Percentiles rank a stretch among this genome's conserved stretches.
These are phyloP conservation scores for Sepioteuthis lessoniana DNA, from an alignment of 2,888 invertebrate species.

Conservation along the genomic window DNA sequence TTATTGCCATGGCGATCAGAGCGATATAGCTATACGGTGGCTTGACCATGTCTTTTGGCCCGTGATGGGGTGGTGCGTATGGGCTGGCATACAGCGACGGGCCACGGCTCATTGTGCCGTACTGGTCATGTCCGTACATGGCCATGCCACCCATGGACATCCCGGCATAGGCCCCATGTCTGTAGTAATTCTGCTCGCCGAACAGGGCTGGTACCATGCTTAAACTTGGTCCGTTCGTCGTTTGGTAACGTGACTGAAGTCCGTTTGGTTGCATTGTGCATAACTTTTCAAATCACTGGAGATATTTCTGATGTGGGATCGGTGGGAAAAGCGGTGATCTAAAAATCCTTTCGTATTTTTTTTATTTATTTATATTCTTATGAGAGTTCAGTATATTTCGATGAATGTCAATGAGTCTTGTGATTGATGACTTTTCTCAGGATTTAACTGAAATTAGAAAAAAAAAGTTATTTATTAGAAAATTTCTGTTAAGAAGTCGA, in stretches of 20 bases:
- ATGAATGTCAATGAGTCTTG: not conserved
- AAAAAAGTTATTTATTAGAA: not conserved
- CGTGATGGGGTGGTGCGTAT: conserved; percentile 67
- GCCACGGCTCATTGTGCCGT: conserved; percentile 63
- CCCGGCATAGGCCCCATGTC: conserved; percentile 77
- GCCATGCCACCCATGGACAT: conserved; percentile 68
- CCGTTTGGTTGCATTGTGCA: conserved; percentile 70
- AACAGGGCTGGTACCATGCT: conserved; percentile 79
- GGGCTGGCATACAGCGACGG: conserved; percentile 68
- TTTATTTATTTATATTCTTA: not conserved
- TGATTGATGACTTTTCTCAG: too few species aligned
- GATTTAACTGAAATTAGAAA: not conserved
- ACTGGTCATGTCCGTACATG: conserved; percentile 69
- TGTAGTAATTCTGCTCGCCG: conserved; percentile 88
- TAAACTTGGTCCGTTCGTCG: conserved; percentile 61
- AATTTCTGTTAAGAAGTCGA: not conserved
- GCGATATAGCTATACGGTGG: conserved; percentile 98
- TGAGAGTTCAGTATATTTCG: not conserved
- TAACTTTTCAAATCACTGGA: conserved; percentile 52
- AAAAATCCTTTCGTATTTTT: not conserved
- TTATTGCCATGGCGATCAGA: conserved; percentile 97
- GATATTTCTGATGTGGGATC: not conserved
- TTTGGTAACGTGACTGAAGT: conserved; percentile 68
- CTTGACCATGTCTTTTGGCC: conserved; percentile 82
- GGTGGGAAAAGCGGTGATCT: not conserved